Conservation (phyloP, 2,113 vertebrate species). For the Narcine bancroftii region DNA sequence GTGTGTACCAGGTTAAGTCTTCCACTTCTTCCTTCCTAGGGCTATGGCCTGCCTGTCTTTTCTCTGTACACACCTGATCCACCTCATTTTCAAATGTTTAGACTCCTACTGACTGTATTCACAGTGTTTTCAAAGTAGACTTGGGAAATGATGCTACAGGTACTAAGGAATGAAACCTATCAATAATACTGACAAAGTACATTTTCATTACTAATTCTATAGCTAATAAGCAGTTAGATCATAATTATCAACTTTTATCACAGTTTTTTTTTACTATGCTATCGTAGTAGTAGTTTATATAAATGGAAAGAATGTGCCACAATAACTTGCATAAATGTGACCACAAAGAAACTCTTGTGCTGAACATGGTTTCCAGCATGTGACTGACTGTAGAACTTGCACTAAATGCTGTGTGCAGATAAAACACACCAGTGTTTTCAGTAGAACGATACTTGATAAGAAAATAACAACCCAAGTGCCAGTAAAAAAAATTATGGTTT, state of each 20-base stretch:
- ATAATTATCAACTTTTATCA: not conserved
- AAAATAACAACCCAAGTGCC: conserved; percentile 12
- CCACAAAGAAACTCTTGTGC: not conserved
- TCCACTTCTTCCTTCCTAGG: not conserved
- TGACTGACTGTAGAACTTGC: conserved; percentile 7
- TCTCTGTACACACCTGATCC: not conserved
- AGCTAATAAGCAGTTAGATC: not conserved
- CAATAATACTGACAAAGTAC: not conserved
- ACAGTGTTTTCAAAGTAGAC: not conserved
- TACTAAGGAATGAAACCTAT: not conserved
- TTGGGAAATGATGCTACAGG: not conserved
- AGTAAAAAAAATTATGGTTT: conserved; percentile 23
- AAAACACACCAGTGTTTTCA: conserved; percentile 13
- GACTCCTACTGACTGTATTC: not conserved
- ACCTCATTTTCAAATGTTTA: not conserved
- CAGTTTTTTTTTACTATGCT: not conserved
- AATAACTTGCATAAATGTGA: not conserved
- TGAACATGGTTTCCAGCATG: not conserved
- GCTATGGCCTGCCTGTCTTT: not conserved
- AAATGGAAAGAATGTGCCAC: not conserved
- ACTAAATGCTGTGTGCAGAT: conserved; percentile 30
- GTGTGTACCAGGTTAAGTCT: not conserved
- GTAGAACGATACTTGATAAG: conserved; percentile 12
- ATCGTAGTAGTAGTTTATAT: not conserved
- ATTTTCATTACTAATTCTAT: not conserved